Percentiles rank a stretch among this genome's conserved stretches.
Evolutionary conservation across 2,113 vertebrate genomes (phyloP).

Genomic region (Oreotrochilus melanogaster): DNA sequence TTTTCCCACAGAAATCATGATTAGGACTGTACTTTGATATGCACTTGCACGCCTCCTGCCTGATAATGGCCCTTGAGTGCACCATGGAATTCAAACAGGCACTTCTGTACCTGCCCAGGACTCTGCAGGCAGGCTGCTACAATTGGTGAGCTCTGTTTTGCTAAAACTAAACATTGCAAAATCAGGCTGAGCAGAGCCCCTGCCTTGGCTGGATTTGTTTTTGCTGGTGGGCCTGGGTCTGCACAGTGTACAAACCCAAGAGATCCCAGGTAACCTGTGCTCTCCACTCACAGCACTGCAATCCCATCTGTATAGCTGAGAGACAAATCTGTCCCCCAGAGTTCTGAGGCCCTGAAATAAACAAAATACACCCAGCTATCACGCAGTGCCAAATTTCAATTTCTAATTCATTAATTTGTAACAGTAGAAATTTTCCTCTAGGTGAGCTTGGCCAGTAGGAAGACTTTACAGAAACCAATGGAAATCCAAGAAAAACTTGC

Average conservation of each 20-base stretch:
- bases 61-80: neutral
- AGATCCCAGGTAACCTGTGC: neutral
- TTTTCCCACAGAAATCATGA: neutral
- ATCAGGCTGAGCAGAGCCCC: neutral
- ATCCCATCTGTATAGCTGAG: neutral
- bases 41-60: neutral
- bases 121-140: neutral
- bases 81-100: neutral
- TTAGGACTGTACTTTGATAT: neutral
- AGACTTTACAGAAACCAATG: slow-evolving; percentile 41
- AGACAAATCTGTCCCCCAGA: neutral
- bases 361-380: slow-evolving; percentile 27
- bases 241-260: neutral
- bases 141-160: neutral
- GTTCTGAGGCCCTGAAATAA: slow-evolving; percentile 13
- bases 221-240: neutral
- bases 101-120: neutral
- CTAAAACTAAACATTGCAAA: neutral
- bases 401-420: slow-evolving; percentile 43
- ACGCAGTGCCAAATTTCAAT: slow-evolving; percentile 17
- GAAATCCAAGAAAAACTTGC: slow-evolving; percentile 53
- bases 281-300: neutral
- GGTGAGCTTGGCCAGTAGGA: neutral
- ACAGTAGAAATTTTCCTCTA: slow-evolving; percentile 21
- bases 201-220: neutral